These are phyloP conservation scores for Amia ocellicauda DNA, from an alignment of 2,113 vertebrate genomes.

Conservation along the genomic window DNA sequence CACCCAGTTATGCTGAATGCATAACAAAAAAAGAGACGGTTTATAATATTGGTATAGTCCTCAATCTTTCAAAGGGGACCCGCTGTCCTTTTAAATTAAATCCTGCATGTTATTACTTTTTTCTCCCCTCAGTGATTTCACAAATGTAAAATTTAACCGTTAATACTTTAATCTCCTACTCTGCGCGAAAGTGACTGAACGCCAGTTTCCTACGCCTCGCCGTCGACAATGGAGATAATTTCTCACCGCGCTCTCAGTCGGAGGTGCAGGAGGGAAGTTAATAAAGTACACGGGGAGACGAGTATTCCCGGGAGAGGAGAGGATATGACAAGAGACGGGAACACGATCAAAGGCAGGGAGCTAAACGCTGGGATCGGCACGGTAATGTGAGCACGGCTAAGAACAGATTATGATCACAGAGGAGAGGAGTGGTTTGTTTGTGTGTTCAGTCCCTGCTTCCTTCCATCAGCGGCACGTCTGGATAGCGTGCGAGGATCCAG, in stretches of 20 bases:
- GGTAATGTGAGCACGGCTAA: neutral
- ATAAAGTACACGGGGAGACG: neutral
- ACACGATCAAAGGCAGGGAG: neutral
- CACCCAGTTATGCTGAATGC: neutral
- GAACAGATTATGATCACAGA: neutral
- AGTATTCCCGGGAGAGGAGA: neutral
- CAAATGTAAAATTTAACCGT: constrained; percentile 1
- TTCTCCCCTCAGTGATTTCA: neutral
- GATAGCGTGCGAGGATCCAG: neutral
- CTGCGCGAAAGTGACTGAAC: constrained; percentile 2
- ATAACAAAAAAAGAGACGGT: neutral
- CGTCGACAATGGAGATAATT: neutral
- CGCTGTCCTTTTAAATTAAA: constrained; percentile 2
- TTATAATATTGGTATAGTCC: neutral
- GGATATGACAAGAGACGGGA: neutral
- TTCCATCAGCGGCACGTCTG: neutral
- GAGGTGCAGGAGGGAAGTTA: neutral
- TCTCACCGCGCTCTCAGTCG: neutral
- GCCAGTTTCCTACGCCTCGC: neutral
- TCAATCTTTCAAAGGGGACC: neutral
- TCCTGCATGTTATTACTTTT: constrained; percentile 1
- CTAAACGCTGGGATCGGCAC: neutral
- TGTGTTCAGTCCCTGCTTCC: neutral
- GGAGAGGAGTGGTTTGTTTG: neutral
- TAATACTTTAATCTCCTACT: constrained; percentile 7